Percentiles rank a stretch among this genome's conserved stretches.
These are phyloP conservation scores for Scomberomorus guttatus DNA, from an alignment of 2,797 vertebrate genomes.

Conservation along the genomic window DNA sequence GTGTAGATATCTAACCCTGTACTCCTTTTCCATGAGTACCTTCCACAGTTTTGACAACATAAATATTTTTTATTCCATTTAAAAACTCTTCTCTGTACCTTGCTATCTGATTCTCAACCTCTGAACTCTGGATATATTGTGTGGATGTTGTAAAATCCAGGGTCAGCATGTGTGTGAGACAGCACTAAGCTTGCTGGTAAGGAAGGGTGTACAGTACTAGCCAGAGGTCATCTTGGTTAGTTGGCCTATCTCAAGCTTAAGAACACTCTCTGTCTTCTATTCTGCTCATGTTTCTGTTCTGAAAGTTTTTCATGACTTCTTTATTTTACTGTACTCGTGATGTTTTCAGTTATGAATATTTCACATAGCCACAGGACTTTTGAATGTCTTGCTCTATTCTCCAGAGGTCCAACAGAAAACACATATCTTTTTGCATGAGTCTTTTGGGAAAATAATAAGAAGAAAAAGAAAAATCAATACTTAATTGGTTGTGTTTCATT, in stretches of 20 bases:
- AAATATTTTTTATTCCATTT: constrained; percentile 1
- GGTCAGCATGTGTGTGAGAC: constrained; percentile 20
- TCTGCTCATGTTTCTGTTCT: not conserved
- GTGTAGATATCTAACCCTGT: not conserved
- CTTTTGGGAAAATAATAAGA: constrained; percentile 16
- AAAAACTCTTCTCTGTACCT: not conserved
- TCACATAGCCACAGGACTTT: constrained; percentile 9
- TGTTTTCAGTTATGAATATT: constrained; percentile 30
- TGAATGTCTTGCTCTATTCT: constrained; percentile 3
- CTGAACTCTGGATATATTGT: constrained; percentile 4
- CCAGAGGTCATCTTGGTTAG: constrained; percentile 15
- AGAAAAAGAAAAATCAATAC: constrained; percentile 25
- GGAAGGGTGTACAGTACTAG: not conserved
- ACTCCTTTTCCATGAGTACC: not conserved
- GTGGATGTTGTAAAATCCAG: not conserved
- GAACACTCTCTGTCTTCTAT: not conserved
- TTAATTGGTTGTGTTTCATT: not conserved
- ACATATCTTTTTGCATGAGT: not conserved
- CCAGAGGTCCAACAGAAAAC: not conserved
- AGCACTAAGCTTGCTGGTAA: not conserved
- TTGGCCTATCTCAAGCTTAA: not conserved
- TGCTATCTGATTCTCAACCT: not conserved
- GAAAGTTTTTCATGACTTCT: constrained; percentile 17
- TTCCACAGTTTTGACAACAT: not conserved
- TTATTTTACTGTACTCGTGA: constrained; percentile 9